Base-by-base conservation (phyloP, 2,888 invertebrate species). In the Diaphora mendica region DNA sequence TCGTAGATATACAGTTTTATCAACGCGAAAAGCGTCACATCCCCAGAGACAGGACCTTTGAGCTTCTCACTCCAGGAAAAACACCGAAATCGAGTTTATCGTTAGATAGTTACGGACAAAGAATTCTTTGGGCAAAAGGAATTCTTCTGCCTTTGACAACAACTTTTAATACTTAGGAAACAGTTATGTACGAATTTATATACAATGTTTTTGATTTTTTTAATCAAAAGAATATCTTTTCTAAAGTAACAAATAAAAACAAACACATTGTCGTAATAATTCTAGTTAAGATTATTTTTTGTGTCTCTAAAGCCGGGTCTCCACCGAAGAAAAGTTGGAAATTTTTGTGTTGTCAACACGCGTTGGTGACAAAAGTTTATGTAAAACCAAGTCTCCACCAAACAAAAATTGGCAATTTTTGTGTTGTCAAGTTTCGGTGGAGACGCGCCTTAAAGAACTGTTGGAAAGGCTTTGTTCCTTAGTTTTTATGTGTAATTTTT, bases 71-170 rank as follows among this genome's bases (percentile, higher is more conserved):
- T 42, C 26, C 62, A 51, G 59, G 20, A 39, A 70, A 44, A 69
- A 39, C 23, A 44, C 42, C 17, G 39, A 20, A 64, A 65, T 65
- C 64, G 64, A 65, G 48, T 67, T n/a, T 23, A 59, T 65, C 33
- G 23, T 48, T 44, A 66, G 39, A 59, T n/a, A 68, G 65, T 30
- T 59, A 59, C 68, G 55, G 3, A 39, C 62, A 66, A 67, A 68
- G 51, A 68, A 62, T 73, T 73, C 64, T 23, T 65, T 39, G 39
- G 20, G n/a, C 23, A 33, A 65, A 39, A 39, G n/a, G 39, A 65
- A 65, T 64, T 64, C 35, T 64, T 35, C 9, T 39, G 23, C 35
- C 64, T 65, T 65, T 65, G 64, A 65, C 64, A 23, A 65, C 64
- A 39, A 65, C 23, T 39, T 65, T 9, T 65, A 65, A 20, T 65